Conservation (phyloP, 1,140 invertebrate species). For the Dendrolimus kikuchii region DNA sequence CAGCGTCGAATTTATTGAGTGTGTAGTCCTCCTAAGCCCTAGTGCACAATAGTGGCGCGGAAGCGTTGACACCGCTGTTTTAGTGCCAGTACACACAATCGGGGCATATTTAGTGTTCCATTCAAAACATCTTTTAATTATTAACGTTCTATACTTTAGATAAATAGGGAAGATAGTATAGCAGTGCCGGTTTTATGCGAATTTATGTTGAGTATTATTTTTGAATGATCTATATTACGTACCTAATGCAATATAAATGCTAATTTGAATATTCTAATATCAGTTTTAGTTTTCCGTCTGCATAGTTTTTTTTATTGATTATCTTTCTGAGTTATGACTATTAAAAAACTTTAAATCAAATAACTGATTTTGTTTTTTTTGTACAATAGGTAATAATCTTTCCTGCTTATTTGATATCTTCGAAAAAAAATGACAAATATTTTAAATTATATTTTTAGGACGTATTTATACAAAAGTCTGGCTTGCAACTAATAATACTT, state of each 20-base stretch:
- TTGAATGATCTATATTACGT: slow-evolving; percentile 1
- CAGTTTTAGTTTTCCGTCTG: too few relatives aligned
- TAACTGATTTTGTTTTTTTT: too few relatives aligned
- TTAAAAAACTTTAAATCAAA: too few relatives aligned
- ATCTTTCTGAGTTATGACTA: too few relatives aligned
- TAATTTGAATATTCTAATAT: too few relatives aligned
- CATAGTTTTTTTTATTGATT: too few relatives aligned
- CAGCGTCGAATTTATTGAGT: neutral
- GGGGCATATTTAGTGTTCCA: slow-evolving; percentile 21
- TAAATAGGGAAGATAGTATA: slow-evolving; percentile 20
- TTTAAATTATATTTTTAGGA: too few relatives aligned
- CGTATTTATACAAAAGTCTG: too few relatives aligned
- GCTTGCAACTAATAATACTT: too few relatives aligned
- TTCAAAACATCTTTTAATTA: slow-evolving; percentile 25
- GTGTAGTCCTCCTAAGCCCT: neutral
- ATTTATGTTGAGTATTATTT: slow-evolving; percentile 1
- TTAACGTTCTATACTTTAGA: slow-evolving; percentile 10
- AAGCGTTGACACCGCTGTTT: slow-evolving; percentile 15
- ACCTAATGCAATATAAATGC: neutral
- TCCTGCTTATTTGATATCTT: too few relatives aligned
- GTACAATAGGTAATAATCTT: too few relatives aligned
- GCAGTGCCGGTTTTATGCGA: slow-evolving; percentile 9
- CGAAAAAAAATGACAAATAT: too few relatives aligned
- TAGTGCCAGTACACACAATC: slow-evolving; percentile 18
- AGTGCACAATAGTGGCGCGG: slow-evolving; percentile 14